phyloP scores from a whole-genome alignment of 2,888 invertebrate genomes.

The Lobophora halterata region DNA sequence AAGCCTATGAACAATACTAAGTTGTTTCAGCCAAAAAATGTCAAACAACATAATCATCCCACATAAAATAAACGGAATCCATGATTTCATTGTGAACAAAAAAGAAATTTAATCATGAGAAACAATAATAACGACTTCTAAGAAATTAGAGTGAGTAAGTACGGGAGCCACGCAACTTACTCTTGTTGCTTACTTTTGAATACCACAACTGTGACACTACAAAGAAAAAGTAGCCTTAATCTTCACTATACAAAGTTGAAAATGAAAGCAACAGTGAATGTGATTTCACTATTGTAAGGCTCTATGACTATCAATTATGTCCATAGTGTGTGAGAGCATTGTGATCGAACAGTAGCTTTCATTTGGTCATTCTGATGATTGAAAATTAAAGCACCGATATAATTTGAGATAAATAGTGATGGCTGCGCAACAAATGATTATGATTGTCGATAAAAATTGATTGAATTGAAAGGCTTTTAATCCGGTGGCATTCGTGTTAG shows the following conservation, averaged over 20 bases:
- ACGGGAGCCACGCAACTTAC: conserved; percentile 78
- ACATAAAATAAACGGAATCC: conserved; percentile 61
- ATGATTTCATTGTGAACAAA: conserved; percentile 70
- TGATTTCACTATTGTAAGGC: conserved; percentile 76
- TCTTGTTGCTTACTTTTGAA: conserved; percentile 68
- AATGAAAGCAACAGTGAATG: conserved; percentile 34
- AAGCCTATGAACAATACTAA: conserved; percentile 26
- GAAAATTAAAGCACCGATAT: conserved; percentile 80
- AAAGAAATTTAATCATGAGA: conserved; percentile 81
- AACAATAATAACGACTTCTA: conserved; percentile 78
- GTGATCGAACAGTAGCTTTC: conserved; percentile 77
- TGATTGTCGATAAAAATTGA: conserved; percentile 22
- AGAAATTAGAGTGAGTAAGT: conserved; percentile 78
- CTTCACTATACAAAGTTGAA: conserved; percentile 35
- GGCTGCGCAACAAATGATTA: conserved; percentile 28
- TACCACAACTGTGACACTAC: conserved; percentile 36
- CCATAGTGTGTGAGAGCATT: conserved; percentile 73
- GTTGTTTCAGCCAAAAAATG: conserved; percentile 37
- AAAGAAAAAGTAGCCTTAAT: conserved; percentile 39
- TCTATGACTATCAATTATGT: conserved; percentile 80
- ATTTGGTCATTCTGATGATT: conserved; percentile 68
- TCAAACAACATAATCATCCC: conserved; percentile 54
- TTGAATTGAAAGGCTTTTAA: conserved; percentile 19
- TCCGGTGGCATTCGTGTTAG: conserved; percentile 10
- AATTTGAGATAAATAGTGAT: conserved; percentile 71